phyloP scores from a whole-genome alignment of 92 coral and sea anemone species.

The Epizoanthus rinbou region DNA sequence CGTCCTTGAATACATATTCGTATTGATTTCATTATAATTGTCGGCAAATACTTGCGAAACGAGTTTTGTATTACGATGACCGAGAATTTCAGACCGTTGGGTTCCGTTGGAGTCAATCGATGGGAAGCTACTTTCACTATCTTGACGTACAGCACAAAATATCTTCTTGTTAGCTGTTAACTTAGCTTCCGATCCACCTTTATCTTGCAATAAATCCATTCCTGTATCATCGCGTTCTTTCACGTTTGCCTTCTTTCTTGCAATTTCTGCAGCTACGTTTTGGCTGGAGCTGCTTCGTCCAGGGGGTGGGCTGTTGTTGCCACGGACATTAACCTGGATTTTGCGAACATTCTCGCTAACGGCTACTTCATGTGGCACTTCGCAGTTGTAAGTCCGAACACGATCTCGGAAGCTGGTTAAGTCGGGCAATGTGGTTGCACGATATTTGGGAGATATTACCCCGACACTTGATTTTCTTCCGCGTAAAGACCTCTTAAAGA shows the following conservation, averaged over 20 bases:
- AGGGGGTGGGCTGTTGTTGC: not conserved
- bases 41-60: too few relatives aligned
- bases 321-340: not conserved
- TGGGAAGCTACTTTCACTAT: too few relatives aligned
- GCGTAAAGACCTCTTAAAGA: constrained; percentile 40
- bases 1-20: too few relatives aligned
- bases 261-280: not conserved
- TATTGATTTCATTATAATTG: too few relatives aligned
- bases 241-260: not conserved
- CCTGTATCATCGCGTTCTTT: not conserved
- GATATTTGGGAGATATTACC: not conserved
- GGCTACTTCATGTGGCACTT: not conserved
- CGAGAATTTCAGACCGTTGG: too few relatives aligned
- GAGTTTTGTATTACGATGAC: too few relatives aligned
- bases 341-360: too few relatives aligned
- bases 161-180: too few relatives aligned
- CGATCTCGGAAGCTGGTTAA: constrained; percentile 6
- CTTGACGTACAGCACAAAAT: too few relatives aligned
- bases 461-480: not conserved
- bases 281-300: not conserved
- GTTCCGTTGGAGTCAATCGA: too few relatives aligned
- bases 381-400: constrained; percentile 4
- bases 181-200: not conserved
- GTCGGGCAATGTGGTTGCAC: constrained; percentile 41
- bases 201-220: too few relatives aligned